Conservation (phyloP, 2,888 invertebrate species). For the Buathra laborator region DNA sequence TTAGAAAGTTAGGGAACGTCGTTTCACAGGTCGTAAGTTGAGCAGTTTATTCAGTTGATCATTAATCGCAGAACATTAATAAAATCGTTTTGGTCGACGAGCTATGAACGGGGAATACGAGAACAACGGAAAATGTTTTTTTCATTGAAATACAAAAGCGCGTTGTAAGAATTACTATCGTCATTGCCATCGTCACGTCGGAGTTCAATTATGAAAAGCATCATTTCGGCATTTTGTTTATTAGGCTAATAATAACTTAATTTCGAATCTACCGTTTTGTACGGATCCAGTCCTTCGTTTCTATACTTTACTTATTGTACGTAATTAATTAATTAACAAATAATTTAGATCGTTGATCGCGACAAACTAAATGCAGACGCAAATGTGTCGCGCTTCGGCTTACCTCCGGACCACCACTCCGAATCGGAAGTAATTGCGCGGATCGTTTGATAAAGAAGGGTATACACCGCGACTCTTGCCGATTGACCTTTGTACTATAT, state of each 20-base stretch:
- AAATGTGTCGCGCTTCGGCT: slow-evolving; percentile 60
- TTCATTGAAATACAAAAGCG: no score
- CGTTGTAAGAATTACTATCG: neutral
- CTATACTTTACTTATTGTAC: slow-evolving; percentile 38
- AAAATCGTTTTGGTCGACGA: no score
- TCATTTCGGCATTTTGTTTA: neutral
- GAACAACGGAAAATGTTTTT: no score
- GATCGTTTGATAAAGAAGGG: slow-evolving; percentile 32
- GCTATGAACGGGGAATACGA: no score
- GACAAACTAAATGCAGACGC: neutral
- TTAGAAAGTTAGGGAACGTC: neutral
- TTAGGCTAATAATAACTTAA: neutral
- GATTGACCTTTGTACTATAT: slow-evolving; percentile 49
- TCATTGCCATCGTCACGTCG: neutral
- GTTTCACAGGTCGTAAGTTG: neutral
- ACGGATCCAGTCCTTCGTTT: neutral
- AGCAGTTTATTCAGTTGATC: no score
- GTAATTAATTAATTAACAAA: slow-evolving; percentile 45
- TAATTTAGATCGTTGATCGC: slow-evolving; percentile 27
- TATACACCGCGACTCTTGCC: slow-evolving; percentile 1
- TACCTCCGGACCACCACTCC: slow-evolving; percentile 59
- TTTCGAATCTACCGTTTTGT: neutral
- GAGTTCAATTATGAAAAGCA: neutral
- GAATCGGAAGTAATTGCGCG: slow-evolving; percentile 26
- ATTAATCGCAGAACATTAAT: no score